phyloP scores from a whole-genome alignment of 2,888 invertebrate genomes.

The Dryococelus australis region DNA sequence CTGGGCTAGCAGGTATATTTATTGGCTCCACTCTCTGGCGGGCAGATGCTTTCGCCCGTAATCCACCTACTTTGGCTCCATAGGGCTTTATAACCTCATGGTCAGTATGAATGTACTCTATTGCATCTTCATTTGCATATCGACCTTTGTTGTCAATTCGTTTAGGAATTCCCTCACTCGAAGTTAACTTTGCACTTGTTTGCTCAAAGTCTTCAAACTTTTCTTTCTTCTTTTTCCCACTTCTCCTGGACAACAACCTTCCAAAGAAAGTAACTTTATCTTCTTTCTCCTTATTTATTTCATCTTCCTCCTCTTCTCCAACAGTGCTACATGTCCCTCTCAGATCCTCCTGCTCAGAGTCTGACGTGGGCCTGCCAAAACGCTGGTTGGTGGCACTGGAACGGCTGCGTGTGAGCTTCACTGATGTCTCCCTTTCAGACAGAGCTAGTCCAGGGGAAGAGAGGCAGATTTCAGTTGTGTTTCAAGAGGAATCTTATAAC shows the following conservation, averaged over 20 bases:
- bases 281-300: slow-evolving; percentile 55
- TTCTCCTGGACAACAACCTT: slow-evolving; percentile 71
- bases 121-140: slow-evolving; percentile 60
- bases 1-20: slow-evolving; percentile 61
- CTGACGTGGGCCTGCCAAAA: slow-evolving; percentile 26
- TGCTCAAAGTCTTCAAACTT: slow-evolving; percentile 50
- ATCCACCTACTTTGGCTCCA: slow-evolving; percentile 24
- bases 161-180: slow-evolving; percentile 57
- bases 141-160: slow-evolving; percentile 63
- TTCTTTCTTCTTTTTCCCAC: slow-evolving; percentile 69
- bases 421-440: slow-evolving; percentile 59
- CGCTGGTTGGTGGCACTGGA: slow-evolving; percentile 58
- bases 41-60: slow-evolving; percentile 62
- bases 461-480: slow-evolving; percentile 70
- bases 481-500: slow-evolving; percentile 59
- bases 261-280: slow-evolving; percentile 67
- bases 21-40: slow-evolving; percentile 66
- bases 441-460: slow-evolving; percentile 69
- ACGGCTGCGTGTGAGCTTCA: slow-evolving; percentile 60
- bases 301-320: slow-evolving; percentile 49
- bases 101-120: slow-evolving; percentile 24
- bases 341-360: slow-evolving; percentile 23
- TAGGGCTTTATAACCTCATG: slow-evolving; percentile 11
- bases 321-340: slow-evolving; percentile 42
- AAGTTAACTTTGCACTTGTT: background rate